Evolutionary conservation across 2,113 vertebrate species (phyloP).

Genomic region (Plecotus auritus): DNA sequence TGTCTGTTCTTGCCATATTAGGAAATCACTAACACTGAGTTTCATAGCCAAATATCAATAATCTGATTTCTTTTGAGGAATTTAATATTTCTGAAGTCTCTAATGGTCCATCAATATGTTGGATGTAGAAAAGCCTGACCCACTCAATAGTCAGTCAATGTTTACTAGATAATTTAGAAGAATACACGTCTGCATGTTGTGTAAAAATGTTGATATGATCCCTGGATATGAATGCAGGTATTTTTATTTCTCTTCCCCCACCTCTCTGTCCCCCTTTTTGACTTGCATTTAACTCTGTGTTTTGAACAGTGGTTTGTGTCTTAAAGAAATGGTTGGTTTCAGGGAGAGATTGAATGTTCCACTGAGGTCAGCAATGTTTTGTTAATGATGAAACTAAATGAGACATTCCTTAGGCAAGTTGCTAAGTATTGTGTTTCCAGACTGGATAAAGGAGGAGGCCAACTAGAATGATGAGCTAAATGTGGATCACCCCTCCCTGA

Average conservation of each 20-base stretch:
- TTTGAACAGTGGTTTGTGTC: constrained; percentile 12
- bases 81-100: constrained; percentile 71
- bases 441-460: background rate
- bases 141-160: constrained; percentile 48
- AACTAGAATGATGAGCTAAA: background rate
- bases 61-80: constrained; percentile 73
- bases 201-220: constrained; percentile 58
- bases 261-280: background rate
- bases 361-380: background rate
- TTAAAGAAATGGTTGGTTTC: constrained; percentile 37
- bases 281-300: constrained; percentile 33
- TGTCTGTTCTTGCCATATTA: constrained; percentile 67
- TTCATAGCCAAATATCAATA: constrained; percentile 73
- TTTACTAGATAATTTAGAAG: constrained; percentile 67
- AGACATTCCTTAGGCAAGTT: background rate
- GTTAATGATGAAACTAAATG: background rate
- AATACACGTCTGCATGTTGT: constrained; percentile 62
- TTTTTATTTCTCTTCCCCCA: constrained; percentile 18
- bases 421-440: background rate
- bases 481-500: background rate
- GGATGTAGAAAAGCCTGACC: constrained; percentile 49
- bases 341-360: constrained; percentile 15
- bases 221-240: constrained; percentile 29
- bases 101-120: constrained; percentile 68
- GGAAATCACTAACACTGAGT: constrained; percentile 66